Conservation (phyloP, 2,113 vertebrate genomes). For the Marmota monax region DNA sequence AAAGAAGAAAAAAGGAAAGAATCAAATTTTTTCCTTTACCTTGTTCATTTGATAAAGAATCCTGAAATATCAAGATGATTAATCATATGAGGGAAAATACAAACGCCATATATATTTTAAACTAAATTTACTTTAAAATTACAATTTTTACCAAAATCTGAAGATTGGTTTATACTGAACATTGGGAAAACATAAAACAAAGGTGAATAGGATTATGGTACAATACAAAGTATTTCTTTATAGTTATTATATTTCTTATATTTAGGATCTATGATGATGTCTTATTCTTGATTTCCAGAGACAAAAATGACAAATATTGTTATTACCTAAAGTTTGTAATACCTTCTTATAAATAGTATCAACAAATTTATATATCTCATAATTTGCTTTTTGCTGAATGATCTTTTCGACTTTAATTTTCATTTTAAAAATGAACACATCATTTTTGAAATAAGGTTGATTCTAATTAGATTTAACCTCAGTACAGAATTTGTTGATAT, state of each 20-base stretch:
- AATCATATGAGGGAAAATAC: background rate
- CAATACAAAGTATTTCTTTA: background rate
- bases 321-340: background rate
- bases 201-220: background rate
- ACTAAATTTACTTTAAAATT: background rate
- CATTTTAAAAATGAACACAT: background rate
- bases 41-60: conserved; percentile 11
- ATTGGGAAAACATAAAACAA: background rate
- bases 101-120: background rate
- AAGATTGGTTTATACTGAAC: background rate
- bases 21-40: background rate
- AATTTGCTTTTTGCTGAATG: background rate
- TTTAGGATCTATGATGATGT: background rate
- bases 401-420: background rate
- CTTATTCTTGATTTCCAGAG: background rate
- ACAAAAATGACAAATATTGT: background rate
- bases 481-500: background rate
- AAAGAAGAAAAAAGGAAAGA: background rate
- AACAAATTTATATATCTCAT: background rate
- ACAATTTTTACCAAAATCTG: background rate
- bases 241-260: background rate
- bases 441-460: background rate
- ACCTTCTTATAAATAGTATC: background rate
- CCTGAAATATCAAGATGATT: background rate
- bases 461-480: background rate